Base-by-base conservation (phyloP, 1,140 invertebrate species). In the Drosophila ironensis region DNA sequence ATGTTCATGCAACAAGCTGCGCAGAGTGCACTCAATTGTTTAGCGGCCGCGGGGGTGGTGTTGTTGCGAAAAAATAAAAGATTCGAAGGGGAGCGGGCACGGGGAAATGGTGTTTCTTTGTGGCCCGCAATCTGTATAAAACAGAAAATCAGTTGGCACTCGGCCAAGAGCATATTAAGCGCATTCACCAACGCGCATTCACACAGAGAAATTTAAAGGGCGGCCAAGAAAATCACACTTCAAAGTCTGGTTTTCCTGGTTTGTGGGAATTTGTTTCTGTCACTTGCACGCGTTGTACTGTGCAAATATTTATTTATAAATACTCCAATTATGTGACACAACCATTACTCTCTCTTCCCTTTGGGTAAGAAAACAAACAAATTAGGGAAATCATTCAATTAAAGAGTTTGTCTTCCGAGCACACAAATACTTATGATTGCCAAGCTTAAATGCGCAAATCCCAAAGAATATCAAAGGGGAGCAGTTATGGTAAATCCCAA, bases 11-110 rank as follows among this genome's bases (percentile, higher is more conserved):
- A 84, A 82, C 72, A 82, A 84, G 63, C 75, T 48, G 52, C 11
- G 67, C 30, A 74, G 61, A 63, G 56, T 71, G 73, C 78, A 78
- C 64, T 84, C 70, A 73, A 84, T 71, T 82, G 78, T 84, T 66
- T 76, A 70, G 50, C 66, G 54, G 54, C 64, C 67, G 14, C 47
- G 22, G 16, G 38, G 7, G 6, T 3, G 12, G 33, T 16, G n/a
- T n/a, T n/a, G n/a, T n/a, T n/a, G n/a, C n/a, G n/a, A 37, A 37
- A 56, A 16, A 16, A 16, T 27, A 28, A n/a, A n/a, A 33, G n/a
- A 35, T 24, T 19, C 35, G 40, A 37, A 3, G 7, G 19, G 11
- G 2, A 16, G 14, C 0, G 4, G 9, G 2, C 1, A 8, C 1
- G 6, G 33, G 33, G 20, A 22, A 8, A 28, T 33, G 30, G 7